Evolutionary conservation across 2,113 vertebrate species (phyloP), one percentile per base, ranked within the genome.

Genomic region (Amazona guildingii): DNA sequence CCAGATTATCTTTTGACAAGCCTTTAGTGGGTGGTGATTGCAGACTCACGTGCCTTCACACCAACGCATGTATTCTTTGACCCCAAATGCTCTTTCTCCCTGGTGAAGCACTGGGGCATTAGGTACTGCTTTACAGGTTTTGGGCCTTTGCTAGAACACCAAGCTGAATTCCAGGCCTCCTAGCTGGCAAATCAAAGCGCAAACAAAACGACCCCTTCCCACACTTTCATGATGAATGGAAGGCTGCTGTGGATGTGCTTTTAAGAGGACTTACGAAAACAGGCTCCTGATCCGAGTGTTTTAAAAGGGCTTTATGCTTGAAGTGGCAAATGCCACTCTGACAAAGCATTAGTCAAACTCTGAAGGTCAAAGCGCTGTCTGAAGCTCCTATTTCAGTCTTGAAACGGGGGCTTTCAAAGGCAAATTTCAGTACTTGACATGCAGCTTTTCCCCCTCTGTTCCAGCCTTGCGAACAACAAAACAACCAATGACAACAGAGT

Each of bases 301-400:
- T 91, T 49, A 68, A 82, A 84, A 46, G 70, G 59, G 59, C 66
- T 95, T 96, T 86, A 77, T 75, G 92, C 78, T 77, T 87, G 46
- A 37, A 86, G 83, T 89, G 83, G 92, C 76, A 94, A 96, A 95
- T 82, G 86, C 91, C 83, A 69, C 86, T 69, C 57, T 54, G 88
- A 92, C 92, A 95, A 92, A 95, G 81, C 84, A 91, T 80, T 94
- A 94, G 95, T 92, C 57, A 80, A 73, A 94, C 92, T 91, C 95
- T 74, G 91, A 94, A 94, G 89, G 95, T 87, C 5, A 16, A 85
- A 94, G 37, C 83, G 70, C 69, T 91, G 49, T 87, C 92, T 95
- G 91, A 85, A 91, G 49, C 78, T 91, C n/a, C 31, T 51, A 95
- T 97, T 80, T 87, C 94, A 43, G n/a, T 83, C 88, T 96, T 96